These are phyloP conservation scores for Agrotis segetum DNA, from an alignment of 2,888 invertebrate species.

Conservation along the genomic window DNA sequence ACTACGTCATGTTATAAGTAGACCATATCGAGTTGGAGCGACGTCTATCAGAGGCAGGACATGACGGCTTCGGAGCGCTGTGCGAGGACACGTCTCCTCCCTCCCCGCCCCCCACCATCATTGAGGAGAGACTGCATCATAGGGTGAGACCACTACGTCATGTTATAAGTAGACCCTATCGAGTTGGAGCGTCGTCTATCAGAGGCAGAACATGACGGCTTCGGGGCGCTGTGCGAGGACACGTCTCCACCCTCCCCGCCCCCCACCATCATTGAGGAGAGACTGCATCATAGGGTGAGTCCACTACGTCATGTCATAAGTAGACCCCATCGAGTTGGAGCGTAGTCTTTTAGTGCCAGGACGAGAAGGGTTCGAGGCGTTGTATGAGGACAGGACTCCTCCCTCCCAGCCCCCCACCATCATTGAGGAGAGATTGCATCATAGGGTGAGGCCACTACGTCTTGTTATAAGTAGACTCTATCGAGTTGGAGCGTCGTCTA, in stretches of 20 bases:
- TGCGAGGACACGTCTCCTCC: slow-evolving; percentile 83
- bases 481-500: slow-evolving; percentile 94
- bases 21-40: slow-evolving; percentile 93
- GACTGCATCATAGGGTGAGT: slow-evolving; percentile 82
- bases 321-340: slow-evolving; percentile 96
- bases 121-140: slow-evolving; percentile 86
- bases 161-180: slow-evolving; percentile 93
- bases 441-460: slow-evolving; percentile 72
- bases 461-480: slow-evolving; percentile 92
- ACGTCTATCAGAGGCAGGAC: slow-evolving; percentile 91
- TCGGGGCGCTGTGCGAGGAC: slow-evolving; percentile 85
- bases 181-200: slow-evolving; percentile 94
- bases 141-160: slow-evolving; percentile 68
- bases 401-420: slow-evolving; percentile 85
- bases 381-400: slow-evolving; percentile 83
- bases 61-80: slow-evolving; percentile 86
- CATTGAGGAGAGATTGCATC: slow-evolving; percentile 86
- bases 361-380: slow-evolving; percentile 85
- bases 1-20: too few species aligned
- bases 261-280: slow-evolving; percentile 86
- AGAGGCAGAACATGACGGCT: slow-evolving; percentile 88
- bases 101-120: slow-evolving; percentile 85
- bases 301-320: slow-evolving; percentile 62
- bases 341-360: slow-evolving; percentile 92
- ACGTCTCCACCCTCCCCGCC: slow-evolving; percentile 82